Conservation (phyloP, 2,888 invertebrate species). For the Metalampra italica region DNA sequence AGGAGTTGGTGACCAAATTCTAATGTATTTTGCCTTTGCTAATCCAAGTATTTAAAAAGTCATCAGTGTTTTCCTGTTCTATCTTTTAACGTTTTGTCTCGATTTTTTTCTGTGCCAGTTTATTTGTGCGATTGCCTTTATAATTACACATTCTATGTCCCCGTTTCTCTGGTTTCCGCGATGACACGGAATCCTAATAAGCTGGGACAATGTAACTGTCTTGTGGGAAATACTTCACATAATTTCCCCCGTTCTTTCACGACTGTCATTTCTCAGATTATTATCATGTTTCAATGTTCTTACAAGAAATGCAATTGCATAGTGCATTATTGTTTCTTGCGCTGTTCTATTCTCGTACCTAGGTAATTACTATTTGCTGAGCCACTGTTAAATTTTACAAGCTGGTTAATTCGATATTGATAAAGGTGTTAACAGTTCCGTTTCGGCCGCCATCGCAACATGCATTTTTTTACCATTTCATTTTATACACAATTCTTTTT, state of each 20-base stretch:
- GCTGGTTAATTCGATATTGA: too few species aligned
- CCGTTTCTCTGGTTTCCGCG: background rate
- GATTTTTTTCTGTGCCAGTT: too few species aligned
- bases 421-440: too few species aligned
- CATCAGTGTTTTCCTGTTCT: background rate
- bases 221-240: background rate
- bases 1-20: too few species aligned
- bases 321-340: background rate
- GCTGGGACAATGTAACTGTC: slow-evolving; percentile 3
- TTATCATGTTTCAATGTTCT: background rate
- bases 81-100: background rate
- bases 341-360: background rate
- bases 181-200: slow-evolving; percentile 2
- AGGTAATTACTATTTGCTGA: background rate
- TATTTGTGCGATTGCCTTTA: background rate
- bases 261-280: background rate
- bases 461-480: too few species aligned
- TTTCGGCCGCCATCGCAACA: too few species aligned
- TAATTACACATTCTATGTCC: background rate
- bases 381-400: too few species aligned
- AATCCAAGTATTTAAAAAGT: too few species aligned
- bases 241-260: slow-evolving; percentile 1
- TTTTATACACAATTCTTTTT: too few species aligned
- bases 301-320: background rate
- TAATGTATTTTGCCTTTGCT: too few species aligned